Conservation (phyloP, 2,797 vertebrate species). For the Steatocranus sp. region DNA sequence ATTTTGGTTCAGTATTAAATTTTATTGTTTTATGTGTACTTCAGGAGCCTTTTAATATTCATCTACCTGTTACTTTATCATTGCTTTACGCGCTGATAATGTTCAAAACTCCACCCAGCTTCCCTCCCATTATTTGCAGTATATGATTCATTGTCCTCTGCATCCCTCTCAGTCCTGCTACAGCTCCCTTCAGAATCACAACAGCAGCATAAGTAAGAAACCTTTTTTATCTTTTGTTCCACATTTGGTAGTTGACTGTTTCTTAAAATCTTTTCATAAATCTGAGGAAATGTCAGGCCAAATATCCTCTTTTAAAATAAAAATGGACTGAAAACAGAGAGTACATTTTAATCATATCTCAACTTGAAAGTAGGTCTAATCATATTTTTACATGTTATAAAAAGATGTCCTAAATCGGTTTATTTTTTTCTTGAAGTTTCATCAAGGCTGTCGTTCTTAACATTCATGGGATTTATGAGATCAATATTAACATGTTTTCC, state of each 20-base stretch:
- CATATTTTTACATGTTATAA: not conserved
- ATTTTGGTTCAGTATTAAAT: not conserved
- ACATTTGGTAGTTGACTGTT: not conserved
- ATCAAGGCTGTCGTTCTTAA: not conserved
- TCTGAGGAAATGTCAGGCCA: not conserved
- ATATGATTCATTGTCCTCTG: not conserved
- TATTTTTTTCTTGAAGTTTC: not conserved
- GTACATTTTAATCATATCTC: not conserved
- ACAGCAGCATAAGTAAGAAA: fast-evolving
- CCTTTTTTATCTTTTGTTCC: not conserved
- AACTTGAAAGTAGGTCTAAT: not conserved
- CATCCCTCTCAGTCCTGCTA: not conserved
- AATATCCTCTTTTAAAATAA: not conserved
- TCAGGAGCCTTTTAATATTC: not conserved
- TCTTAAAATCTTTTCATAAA: fast-evolving
- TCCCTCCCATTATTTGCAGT: not conserved
- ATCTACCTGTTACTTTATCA: not conserved
- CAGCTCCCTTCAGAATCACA: not conserved
- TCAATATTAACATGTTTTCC: not conserved
- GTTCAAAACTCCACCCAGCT: not conserved
- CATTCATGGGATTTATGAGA: fast-evolving
- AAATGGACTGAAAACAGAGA: not conserved
- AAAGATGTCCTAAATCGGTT: not conserved
- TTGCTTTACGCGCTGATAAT: fast-evolving
- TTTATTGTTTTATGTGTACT: not conserved